phyloP scores from a whole-genome alignment of 2,888 invertebrate genomes.

The Andrena marginata region DNA sequence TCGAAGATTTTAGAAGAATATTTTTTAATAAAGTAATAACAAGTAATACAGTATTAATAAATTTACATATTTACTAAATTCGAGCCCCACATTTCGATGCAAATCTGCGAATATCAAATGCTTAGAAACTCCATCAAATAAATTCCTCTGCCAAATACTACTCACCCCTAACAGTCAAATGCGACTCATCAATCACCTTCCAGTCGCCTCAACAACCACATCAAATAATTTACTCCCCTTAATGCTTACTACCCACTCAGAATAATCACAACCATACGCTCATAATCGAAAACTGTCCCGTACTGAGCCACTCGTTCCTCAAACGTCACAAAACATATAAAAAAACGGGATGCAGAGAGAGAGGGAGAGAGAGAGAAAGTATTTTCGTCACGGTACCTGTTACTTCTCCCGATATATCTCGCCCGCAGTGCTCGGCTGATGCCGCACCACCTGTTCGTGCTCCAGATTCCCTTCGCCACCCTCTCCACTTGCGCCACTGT shows the following conservation, averaged over 20 bases:
- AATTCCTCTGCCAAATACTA: neutral
- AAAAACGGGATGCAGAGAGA: neutral
- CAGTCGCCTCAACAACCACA: neutral
- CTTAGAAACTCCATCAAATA: neutral
- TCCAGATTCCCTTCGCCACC: conserved; percentile 53
- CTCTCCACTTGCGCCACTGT: conserved; percentile 14
- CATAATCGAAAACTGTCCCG: neutral
- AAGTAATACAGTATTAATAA: too few relatives aligned
- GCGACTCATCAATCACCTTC: neutral
- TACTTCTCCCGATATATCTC: conserved; percentile 57
- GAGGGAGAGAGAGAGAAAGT: neutral
- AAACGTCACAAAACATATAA: neutral
- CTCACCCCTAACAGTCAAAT: neutral
- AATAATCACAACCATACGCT: neutral
- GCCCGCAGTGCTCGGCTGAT: conserved; percentile 36
- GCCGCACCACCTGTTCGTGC: conserved; percentile 65
- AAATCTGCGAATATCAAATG: neutral
- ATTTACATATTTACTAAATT: too few relatives aligned
- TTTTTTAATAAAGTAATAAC: too few relatives aligned
- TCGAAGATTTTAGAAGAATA: too few relatives aligned
- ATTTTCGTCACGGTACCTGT: conserved; percentile 60
- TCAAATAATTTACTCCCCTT: neutral
- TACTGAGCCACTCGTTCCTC: neutral
- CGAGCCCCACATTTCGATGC: neutral
- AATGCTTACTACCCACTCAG: neutral